Percentiles rank a stretch among this genome's conserved stretches.
These are phyloP conservation scores for Callipepla californica DNA, from an alignment of 2,113 vertebrate genomes.

Conservation along the genomic window DNA sequence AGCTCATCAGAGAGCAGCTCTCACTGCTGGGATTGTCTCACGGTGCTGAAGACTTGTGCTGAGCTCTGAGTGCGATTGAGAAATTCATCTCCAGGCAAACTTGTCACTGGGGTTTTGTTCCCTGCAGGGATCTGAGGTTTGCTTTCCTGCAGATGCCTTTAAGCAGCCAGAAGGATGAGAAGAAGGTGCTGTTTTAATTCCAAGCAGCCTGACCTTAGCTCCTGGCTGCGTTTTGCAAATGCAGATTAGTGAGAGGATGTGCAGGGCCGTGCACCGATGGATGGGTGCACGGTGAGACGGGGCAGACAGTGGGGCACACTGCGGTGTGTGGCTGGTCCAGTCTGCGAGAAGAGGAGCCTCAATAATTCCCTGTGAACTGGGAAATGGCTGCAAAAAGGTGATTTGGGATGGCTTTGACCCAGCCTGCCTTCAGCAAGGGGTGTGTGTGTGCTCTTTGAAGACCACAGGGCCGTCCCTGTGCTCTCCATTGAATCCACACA, in stretches of 20 bases:
- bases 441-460: neutral
- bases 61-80: neutral
- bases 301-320: rapidly evolving
- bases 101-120: rapidly evolving
- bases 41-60: neutral
- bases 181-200: neutral
- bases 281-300: neutral
- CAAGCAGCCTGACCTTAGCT: no score
- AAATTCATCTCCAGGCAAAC: neutral
- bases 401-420: rapidly evolving
- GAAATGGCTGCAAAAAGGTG: neutral
- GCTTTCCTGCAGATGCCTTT: neutral
- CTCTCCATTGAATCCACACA: rapidly evolving
- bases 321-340: no score
- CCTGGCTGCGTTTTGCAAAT: rapidly evolving
- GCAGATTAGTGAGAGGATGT: neutral
- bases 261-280: rapidly evolving
- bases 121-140: neutral
- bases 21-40: rapidly evolving
- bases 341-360: neutral
- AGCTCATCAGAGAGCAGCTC: rapidly evolving
- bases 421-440: neutral
- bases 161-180: neutral
- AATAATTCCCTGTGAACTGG: rapidly evolving
- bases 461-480: no score